Evolutionary conservation across 2,797 vertebrate genomes (phyloP), one percentile per base, ranked within the genome.

Genomic region (Furcifer pardalis): DNA sequence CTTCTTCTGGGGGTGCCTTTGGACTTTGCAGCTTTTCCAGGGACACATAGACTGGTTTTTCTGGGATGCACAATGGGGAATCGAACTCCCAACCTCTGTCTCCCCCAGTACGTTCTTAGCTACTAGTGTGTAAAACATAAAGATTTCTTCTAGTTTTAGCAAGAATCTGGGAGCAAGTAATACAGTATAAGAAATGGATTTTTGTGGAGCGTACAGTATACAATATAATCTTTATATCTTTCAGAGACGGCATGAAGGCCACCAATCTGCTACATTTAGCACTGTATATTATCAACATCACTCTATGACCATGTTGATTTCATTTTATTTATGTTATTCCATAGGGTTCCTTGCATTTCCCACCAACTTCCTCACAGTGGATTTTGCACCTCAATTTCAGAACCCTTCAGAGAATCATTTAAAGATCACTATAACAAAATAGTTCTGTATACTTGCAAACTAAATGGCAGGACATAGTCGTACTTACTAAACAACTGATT

Each of bases 191-290:
- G n/a, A n/a, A n/a, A n/a, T 56, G 30, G 8, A 77, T 37, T 35
- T 68, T 44, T 79, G n/a, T 12, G 10, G 35, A 32, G 37, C 46
- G 49, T 2, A 4, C 19, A 52, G 52, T 68, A 10, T 44, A 3
- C 23, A 68, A 30, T 27, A 77, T 59, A 63, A 63, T 44, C 63
- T 68, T 35, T 79, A n/a, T 21, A 49, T 49, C 46, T 49, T 49
- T 49, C 13, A 49, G 2, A 49, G 13, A 7, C 46, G 13, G 46
- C 46, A 49, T 12, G 13, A 60, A 37, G 62, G 87, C 86, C 73
- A 81, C 76, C 4, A 86, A 37, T 35, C 80, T 88, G 27, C n/a
- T 82, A 92, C 85, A 86, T 79, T 87, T 86, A 91, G 49, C 49
- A 74, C 17, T 46, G 30, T 32, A 13, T 52, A n/a, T 82, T 46